Evolutionary conservation across 2,113 vertebrate species (phyloP).

Genomic region (Climacteris rufus): DNA sequence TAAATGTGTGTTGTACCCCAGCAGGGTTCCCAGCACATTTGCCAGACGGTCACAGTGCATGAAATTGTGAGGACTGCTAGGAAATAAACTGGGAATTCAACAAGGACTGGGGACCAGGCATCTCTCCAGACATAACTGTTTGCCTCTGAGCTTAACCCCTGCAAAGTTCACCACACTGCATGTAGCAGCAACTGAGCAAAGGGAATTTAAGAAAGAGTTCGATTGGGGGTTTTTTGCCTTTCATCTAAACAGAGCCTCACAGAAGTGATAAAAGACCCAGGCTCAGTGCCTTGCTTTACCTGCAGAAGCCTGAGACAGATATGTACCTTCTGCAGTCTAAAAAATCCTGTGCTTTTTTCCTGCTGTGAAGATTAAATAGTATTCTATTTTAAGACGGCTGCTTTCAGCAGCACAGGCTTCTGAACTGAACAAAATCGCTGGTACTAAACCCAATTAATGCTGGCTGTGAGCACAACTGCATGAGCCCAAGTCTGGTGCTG

Average conservation of each 20-base stretch:
- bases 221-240: neutral
- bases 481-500: neutral
- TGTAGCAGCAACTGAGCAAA: neutral
- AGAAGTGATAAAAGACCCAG: neutral
- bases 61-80: neutral
- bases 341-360: neutral
- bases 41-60: neutral
- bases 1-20: neutral
- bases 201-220: neutral
- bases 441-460: neutral
- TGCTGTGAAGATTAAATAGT: slow-evolving; percentile 6
- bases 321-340: neutral
- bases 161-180: neutral
- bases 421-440: neutral
- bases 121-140: neutral
- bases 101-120: neutral
- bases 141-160: neutral
- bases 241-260: neutral
- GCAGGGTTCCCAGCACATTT: neutral
- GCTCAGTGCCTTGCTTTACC: neutral
- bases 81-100: neutral
- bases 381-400: neutral
- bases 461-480: neutral
- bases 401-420: neutral
- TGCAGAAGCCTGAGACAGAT: neutral